Evolutionary conservation across 2,888 invertebrate genomes (phyloP).

Genomic region (Drosophila demipolita): DNA sequence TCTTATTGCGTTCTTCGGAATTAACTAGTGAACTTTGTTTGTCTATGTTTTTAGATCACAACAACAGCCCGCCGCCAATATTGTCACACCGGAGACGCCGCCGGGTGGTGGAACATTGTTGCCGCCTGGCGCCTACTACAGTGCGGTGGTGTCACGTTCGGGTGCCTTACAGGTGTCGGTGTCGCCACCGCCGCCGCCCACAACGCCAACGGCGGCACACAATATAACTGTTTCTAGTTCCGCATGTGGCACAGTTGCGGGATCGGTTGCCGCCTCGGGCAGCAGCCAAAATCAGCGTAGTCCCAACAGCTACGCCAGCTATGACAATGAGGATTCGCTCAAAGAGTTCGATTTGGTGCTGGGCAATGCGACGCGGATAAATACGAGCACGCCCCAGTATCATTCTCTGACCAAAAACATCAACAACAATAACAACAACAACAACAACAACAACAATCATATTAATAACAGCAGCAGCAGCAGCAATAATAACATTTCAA

Average conservation of each 20-base stretch:
- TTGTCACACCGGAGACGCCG: slow-evolving; percentile 72
- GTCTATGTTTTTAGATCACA: slow-evolving; percentile 26
- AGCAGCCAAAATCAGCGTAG: slow-evolving; percentile 74
- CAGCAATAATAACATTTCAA: slow-evolving; percentile 42
- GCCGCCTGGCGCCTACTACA: slow-evolving; percentile 53
- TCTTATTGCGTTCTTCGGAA: not conserved
- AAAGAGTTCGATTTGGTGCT: slow-evolving; percentile 84
- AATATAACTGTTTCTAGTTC: slow-evolving; percentile 46
- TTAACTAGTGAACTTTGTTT: not conserved
- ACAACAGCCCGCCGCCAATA: slow-evolving; percentile 70
- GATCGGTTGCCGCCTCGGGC: slow-evolving; percentile 56
- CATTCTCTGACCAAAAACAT: slow-evolving; percentile 51
- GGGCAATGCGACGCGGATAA: slow-evolving; percentile 49
- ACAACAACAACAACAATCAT: slow-evolving; percentile 19
- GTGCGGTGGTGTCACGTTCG: slow-evolving; percentile 51
- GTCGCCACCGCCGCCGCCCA: slow-evolving; percentile 62
- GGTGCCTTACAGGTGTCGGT: slow-evolving; percentile 54
- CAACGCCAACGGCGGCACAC: slow-evolving; percentile 56
- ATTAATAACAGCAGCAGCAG: slow-evolving; percentile 28
- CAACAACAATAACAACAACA: slow-evolving; percentile 25
- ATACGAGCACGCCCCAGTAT: slow-evolving; percentile 76
- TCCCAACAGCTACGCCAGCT: slow-evolving; percentile 84
- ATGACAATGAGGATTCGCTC: slow-evolving; percentile 85
- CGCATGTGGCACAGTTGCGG: slow-evolving; percentile 32
- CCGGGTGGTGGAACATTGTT: slow-evolving; percentile 39